Percentiles rank a stretch among this genome's conserved stretches.
These are phyloP conservation scores for Hemibagrus guttatus DNA, from an alignment of 2,797 vertebrate genomes.

Conservation along the genomic window DNA sequence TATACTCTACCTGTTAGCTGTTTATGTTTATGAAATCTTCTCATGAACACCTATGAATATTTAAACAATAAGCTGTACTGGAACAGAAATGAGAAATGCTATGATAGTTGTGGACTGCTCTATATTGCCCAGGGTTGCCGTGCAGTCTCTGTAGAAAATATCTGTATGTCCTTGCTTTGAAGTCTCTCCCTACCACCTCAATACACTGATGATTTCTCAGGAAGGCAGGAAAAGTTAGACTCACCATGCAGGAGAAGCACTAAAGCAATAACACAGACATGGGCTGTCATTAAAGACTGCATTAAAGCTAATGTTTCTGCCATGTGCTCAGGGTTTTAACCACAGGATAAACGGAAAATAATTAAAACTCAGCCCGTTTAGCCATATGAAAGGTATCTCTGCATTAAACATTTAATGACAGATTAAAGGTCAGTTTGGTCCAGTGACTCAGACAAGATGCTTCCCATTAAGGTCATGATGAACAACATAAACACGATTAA, in stretches of 20 bases:
- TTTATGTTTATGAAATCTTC: neutral
- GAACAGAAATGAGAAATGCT: neutral
- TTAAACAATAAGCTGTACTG: neutral
- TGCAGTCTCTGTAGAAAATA: conserved; percentile 44
- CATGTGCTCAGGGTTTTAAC: conserved; percentile 64
- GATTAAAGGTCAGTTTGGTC: conserved; percentile 52
- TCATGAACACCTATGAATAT: neutral
- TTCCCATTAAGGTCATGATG: conserved; percentile 42
- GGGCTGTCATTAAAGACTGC: conserved; percentile 70
- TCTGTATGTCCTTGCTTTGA: conserved; percentile 63
- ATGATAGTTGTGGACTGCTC: conserved; percentile 19
- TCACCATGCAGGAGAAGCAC: conserved; percentile 65
- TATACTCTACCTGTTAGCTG: neutral
- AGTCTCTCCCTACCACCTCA: conserved; percentile 58
- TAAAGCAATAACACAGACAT: conserved; percentile 67
- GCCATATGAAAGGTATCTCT: conserved; percentile 54
- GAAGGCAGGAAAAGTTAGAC: conserved; percentile 66
- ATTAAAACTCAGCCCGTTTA: conserved; percentile 62
- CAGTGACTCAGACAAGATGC: conserved; percentile 39
- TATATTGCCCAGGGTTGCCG: conserved; percentile 27
- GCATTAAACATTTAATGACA: conserved; percentile 44
- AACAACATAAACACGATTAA: conserved; percentile 35
- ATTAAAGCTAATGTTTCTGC: conserved; percentile 70
- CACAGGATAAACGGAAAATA: conserved; percentile 62
- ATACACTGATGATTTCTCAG: conserved; percentile 68